Evolutionary conservation across 2,888 invertebrate species (phyloP).

Genomic region (Octodonta nipae): DNA sequence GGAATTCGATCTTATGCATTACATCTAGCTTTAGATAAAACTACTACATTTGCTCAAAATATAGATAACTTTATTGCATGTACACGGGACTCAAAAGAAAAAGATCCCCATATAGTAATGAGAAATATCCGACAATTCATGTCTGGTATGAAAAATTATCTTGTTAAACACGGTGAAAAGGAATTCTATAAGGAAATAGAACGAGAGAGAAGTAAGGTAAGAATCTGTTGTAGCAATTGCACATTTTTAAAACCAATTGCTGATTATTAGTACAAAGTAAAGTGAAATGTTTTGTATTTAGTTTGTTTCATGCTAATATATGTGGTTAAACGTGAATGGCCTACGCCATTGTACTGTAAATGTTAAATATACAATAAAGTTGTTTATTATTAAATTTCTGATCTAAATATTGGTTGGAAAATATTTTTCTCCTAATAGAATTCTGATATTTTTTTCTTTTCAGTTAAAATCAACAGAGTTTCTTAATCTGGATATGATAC

Average conservation of each 20-base stretch:
- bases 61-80: conserved; percentile 88
- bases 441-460: conserved; percentile 17
- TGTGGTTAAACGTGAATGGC: no score
- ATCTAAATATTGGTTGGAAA: no score
- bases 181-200: conserved; percentile 86
- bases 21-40: conserved; percentile 67
- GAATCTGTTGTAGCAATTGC: no score
- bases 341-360: no score
- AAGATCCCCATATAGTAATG: conserved; percentile 77
- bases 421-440: no score
- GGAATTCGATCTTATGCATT: conserved; percentile 66
- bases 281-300: no score
- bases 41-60: conserved; percentile 82
- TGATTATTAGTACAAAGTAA: no score
- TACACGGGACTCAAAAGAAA: conserved; percentile 79
- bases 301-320: no score
- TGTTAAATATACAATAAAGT: no score
- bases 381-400: no score
- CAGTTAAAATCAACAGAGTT: conserved; percentile 80
- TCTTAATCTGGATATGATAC: conserved; percentile 85
- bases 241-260: no score
- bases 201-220: conserved; percentile 64
- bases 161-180: conserved; percentile 88
- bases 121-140: conserved; percentile 89
- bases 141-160: conserved; percentile 96